Evolutionary conservation across 2,113 vertebrate genomes (phyloP), one percentile per base, ranked within the genome.

Genomic region (Pristiophorus japonicus): DNA sequence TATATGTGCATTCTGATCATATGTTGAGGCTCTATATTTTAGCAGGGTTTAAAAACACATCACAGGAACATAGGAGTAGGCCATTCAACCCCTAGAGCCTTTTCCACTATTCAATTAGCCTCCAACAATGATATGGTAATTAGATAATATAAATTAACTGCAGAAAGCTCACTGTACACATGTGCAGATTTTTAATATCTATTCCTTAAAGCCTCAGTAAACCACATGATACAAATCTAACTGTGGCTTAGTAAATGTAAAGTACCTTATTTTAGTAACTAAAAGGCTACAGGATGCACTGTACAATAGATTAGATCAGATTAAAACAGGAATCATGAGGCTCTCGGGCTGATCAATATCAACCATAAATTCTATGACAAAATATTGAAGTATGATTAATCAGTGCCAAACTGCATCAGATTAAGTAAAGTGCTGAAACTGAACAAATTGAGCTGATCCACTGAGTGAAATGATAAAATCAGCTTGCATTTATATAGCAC

Each of bases 301-400:
- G 70, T 8, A 75, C 24, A 34, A 34, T 75, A 75, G 24, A 18
- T 18, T 30, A 75, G 70, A 75, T 75, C 24, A 75, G 70, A 75
- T 75, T 75, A 75, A 75, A 34, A 34, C 70, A 30, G 70, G 70
- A 75, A 75, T 75, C 70, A 75, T 34, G 27, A 75, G 18, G 20
- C 24, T 75, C 70, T 75, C 0, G 70, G 20, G 70, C 34, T 75
- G 27, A 75, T 75, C 70, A 75, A 75, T 75, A 75, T 75, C 70
- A 75, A 75, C 70, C 20, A 12, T 24, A 2, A 16, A 75, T 24
- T 75, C 70, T 34, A 75, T 75, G 70, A 30, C 70, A 75, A n/a
- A n/a, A 75, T 75, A 75, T 30, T 75, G 70, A 75, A 75, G 70
- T 75, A 75, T 75, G 70, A 75, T 75, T 75, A 75, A 75, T 75